These are phyloP conservation scores for Triops cancriformis DNA, from an alignment of 1,140 invertebrate species.

Conservation along the genomic window DNA sequence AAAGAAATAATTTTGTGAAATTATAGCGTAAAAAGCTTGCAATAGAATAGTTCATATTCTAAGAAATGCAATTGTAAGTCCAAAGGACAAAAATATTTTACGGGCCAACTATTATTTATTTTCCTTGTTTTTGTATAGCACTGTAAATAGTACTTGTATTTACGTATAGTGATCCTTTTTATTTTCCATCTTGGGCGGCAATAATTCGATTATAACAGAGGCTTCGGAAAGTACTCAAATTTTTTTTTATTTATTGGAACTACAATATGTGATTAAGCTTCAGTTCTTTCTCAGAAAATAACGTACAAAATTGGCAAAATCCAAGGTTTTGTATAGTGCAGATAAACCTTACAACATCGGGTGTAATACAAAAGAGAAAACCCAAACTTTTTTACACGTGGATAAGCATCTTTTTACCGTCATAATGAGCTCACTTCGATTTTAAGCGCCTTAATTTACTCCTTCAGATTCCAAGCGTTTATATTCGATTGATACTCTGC, in stretches of 20 bases:
- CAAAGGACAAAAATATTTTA: no score
- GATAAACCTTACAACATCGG: not conserved
- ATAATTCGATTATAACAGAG: slow-evolving; percentile 9
- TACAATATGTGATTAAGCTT: not conserved
- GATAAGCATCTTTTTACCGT: not conserved
- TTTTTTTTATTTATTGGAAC: not conserved
- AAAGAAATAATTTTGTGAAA: no score
- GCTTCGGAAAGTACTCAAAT: not conserved
- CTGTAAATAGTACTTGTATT: no score
- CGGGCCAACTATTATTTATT: no score
- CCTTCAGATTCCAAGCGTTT: not conserved
- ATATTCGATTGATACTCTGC: not conserved
- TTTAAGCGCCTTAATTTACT: not conserved
- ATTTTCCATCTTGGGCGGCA: not conserved
- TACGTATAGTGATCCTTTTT: not conserved
- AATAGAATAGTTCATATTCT: no score
- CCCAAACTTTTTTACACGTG: not conserved
- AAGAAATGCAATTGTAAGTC: no score
- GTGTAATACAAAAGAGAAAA: no score
- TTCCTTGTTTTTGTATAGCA: no score
- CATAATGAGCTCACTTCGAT: not conserved
- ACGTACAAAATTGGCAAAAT: not conserved
- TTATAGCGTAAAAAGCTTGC: no score
- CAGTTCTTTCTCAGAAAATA: not conserved
- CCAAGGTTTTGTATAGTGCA: not conserved